phyloP scores from a whole-genome alignment of 2,113 vertebrate genomes.

The Cepphus grylle region DNA sequence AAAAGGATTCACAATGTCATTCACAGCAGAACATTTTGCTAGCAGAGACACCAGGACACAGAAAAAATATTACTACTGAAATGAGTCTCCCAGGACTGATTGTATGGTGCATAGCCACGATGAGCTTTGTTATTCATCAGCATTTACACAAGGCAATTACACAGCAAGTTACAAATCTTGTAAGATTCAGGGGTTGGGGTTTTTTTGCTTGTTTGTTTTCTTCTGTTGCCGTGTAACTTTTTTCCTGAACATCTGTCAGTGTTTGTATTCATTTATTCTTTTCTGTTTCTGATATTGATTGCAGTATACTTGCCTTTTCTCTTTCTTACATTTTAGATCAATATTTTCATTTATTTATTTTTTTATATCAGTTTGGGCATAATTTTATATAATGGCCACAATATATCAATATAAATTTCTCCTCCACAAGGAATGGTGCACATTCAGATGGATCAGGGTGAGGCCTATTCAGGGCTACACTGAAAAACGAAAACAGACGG shows the following conservation, averaged over 20 bases:
- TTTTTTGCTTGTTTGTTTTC: neutral
- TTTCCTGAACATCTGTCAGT: neutral
- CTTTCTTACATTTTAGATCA: neutral
- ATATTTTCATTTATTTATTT: neutral
- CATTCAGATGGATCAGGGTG: neutral
- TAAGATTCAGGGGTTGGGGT: neutral
- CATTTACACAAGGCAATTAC: neutral
- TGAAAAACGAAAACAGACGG: neutral
- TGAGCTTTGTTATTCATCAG: neutral
- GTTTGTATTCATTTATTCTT: neutral
- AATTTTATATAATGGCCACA: neutral
- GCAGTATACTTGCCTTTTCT: neutral
- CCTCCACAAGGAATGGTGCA: neutral
- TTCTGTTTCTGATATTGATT: neutral
- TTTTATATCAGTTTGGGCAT: neutral
- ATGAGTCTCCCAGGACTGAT: neutral
- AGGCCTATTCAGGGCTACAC: neutral
- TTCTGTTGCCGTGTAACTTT: neutral
- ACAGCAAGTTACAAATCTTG: neutral
- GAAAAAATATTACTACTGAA: neutral
- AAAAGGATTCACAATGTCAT: neutral
- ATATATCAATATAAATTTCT: neutral
- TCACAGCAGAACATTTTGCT: neutral
- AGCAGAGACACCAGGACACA: neutral
- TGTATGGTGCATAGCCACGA: fast-evolving